Conservation (phyloP, 2,888 invertebrate genomes). For the Agriopis marginaria region DNA sequence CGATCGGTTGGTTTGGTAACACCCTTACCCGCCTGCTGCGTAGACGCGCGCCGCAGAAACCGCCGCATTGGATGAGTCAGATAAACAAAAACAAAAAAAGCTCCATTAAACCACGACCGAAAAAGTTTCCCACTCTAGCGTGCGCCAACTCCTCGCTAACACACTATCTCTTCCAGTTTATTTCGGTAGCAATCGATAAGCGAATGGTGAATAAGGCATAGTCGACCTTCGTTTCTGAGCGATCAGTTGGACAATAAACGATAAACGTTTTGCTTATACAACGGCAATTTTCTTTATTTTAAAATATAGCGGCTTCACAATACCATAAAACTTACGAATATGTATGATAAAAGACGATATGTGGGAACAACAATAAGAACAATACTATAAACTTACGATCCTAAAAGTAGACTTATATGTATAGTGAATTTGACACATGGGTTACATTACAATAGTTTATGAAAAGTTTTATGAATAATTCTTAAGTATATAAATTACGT, state of each 20-base stretch:
- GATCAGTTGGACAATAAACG: conserved; percentile 81
- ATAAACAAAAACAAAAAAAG: conserved; percentile 64
- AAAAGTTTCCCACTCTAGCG: conserved; percentile 55
- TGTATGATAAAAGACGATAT: conserved; percentile 81
- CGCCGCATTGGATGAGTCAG: conserved; percentile 84
- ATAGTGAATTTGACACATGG: conserved; percentile 81
- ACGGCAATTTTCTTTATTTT: conserved; percentile 86
- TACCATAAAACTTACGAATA: conserved; percentile 82
- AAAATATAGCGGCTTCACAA: conserved; percentile 86
- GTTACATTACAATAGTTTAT: conserved; percentile 74
- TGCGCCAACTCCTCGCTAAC: conserved; percentile 81
- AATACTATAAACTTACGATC: conserved; percentile 77
- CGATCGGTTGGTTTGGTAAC: no score
- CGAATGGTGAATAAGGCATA: conserved; percentile 71
- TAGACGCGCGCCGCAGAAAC: conserved; percentile 70
- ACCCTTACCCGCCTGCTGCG: conserved; percentile 55
- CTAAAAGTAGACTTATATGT: conserved; percentile 68
- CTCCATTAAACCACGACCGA: conserved; percentile 62
- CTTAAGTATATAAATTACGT: conserved; percentile 66
- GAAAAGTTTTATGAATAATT: conserved; percentile 67
- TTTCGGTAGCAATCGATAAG: conserved; percentile 81
- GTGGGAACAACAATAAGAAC: conserved; percentile 84
- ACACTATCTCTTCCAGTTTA: conserved; percentile 84
- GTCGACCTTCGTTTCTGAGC: conserved; percentile 73
- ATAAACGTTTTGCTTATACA: conserved; percentile 84